Evolutionary conservation across 2,797 vertebrate genomes (phyloP).

Genomic region (Sebastes goodei): DNA sequence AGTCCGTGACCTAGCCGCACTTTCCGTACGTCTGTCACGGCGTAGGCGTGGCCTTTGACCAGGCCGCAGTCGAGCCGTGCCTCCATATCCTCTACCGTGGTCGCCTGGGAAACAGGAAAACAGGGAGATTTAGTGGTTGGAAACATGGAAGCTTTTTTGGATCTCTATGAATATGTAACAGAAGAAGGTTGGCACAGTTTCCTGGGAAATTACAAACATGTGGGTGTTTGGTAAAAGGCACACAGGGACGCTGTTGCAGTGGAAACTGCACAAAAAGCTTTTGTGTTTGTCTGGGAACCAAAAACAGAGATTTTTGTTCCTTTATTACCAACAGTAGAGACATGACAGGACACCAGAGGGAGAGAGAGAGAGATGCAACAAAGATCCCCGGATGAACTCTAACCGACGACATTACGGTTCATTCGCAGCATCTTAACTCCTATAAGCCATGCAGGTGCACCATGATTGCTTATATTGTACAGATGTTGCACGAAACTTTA

Average conservation of each 20-base stretch:
- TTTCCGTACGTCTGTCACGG: constrained; percentile 91
- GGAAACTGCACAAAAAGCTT: background rate
- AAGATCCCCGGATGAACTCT: background rate
- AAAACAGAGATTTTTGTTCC: background rate
- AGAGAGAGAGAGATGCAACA: background rate
- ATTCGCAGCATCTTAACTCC: background rate
- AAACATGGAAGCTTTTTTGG: background rate
- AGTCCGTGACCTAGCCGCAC: constrained; percentile 93
- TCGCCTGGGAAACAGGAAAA: constrained; percentile 81
- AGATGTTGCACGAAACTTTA: background rate
- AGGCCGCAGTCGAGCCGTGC: constrained; percentile 91
- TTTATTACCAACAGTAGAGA: background rate
- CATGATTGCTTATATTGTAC: background rate
- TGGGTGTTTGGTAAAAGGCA: background rate
- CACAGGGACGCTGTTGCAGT: background rate
- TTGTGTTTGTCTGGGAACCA: background rate
- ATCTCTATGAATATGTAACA: background rate
- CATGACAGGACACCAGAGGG: background rate
- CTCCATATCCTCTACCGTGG: constrained; percentile 92
- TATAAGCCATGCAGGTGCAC: background rate
- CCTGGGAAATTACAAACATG: background rate
- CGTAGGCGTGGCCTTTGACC: constrained; percentile 97
- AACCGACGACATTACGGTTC: background rate
- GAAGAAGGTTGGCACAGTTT: background rate
- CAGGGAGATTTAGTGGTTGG: background rate